phyloP scores from a whole-genome alignment of 1,140 invertebrate genomes.

The Eumeta japonica region DNA sequence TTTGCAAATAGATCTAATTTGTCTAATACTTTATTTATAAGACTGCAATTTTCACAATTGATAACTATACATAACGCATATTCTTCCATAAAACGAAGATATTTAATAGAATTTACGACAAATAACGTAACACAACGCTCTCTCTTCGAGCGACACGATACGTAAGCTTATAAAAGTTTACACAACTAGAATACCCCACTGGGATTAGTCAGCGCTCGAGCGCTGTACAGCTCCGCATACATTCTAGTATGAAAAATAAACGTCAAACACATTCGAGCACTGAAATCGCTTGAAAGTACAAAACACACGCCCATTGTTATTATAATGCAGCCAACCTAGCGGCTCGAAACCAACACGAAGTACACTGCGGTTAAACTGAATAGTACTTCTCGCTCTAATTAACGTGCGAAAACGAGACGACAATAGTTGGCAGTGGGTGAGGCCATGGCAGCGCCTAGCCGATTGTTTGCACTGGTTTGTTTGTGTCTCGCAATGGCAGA shows the following conservation, averaged over 20 bases:
- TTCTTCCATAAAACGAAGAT: background rate
- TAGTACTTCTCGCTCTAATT: too few relatives aligned
- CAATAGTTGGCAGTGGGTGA: too few relatives aligned
- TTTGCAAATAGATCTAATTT: background rate
- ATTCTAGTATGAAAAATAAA: background rate
- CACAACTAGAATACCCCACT: slow-evolving; percentile 9
- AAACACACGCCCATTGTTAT: slow-evolving; percentile 43
- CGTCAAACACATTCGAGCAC: background rate
- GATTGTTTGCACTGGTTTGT: too few relatives aligned
- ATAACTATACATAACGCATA: background rate
- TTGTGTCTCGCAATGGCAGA: too few relatives aligned
- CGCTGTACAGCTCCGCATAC: background rate
- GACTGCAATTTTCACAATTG: background rate
- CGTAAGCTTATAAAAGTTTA: slow-evolving; percentile 47
- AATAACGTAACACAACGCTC: slow-evolving; percentile 24
- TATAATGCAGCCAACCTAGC: slow-evolving; percentile 54
- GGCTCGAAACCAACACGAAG: slow-evolving; percentile 33
- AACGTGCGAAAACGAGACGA: too few relatives aligned
- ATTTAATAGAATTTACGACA: slow-evolving; percentile 13
- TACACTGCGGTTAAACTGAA: too few relatives aligned
- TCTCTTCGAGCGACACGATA: slow-evolving; percentile 33
- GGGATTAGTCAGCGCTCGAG: background rate
- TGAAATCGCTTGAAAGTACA: background rate
- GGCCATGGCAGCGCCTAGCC: too few relatives aligned
- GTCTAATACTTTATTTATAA: background rate